A percentile compares a stretch with the other conserved stretches of the same genome.
Evolutionary conservation across 2,113 vertebrate species (phyloP).

Genomic region (Nestor notabilis): DNA sequence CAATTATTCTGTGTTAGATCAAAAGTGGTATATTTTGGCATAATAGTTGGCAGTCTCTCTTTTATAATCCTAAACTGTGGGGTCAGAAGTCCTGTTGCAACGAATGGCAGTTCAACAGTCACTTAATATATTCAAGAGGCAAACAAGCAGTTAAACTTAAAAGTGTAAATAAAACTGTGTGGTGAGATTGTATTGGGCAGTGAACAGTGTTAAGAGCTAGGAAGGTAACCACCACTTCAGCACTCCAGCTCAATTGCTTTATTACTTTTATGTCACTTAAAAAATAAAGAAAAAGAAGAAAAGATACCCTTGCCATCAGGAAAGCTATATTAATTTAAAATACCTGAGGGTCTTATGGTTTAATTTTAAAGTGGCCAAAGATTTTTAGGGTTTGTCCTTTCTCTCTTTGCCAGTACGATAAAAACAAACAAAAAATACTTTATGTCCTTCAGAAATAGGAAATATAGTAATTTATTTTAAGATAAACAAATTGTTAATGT

Average conservation of each 20-base stretch:
- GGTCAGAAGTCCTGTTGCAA: background rate
- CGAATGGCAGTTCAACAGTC: background rate
- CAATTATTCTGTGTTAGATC: background rate
- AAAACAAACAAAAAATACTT: background rate
- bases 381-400: background rate
- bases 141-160: background rate
- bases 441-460: background rate
- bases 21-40: background rate
- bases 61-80: background rate
- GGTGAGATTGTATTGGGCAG: background rate
- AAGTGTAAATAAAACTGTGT: background rate
- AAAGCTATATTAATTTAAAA: background rate
- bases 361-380: background rate
- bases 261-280: background rate
- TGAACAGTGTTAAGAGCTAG: background rate
- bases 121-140: background rate
- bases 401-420: background rate
- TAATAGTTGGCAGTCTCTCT: background rate
- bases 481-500: background rate
- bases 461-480: background rate
- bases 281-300: background rate
- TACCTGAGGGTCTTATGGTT: background rate
- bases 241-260: background rate
- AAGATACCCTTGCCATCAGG: background rate
- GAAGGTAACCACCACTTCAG: background rate